Evolutionary conservation across 2,797 vertebrate species (phyloP).

Genomic region (Sphaeramia orbicularis): DNA sequence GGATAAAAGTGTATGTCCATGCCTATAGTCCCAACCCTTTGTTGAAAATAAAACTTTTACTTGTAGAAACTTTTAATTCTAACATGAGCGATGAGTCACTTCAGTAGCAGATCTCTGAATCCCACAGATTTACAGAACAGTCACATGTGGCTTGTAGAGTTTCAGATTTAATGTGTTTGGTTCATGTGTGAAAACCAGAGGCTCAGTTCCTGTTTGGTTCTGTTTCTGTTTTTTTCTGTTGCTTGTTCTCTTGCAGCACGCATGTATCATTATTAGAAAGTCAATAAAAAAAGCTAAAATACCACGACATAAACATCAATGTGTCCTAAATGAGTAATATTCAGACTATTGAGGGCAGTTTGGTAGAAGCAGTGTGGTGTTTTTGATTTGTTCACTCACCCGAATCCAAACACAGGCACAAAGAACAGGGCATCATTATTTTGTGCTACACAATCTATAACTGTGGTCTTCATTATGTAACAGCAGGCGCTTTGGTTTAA

Average conservation of each 20-base stretch:
- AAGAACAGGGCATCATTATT: constrained; percentile 13
- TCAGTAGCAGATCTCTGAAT: background rate
- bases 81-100: too few relatives aligned
- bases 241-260: too few relatives aligned
- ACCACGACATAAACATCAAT: too few relatives aligned
- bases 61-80: too few relatives aligned
- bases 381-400: background rate
- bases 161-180: background rate
- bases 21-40: too few relatives aligned
- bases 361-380: background rate
- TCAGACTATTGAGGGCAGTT: background rate
- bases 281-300: too few relatives aligned
- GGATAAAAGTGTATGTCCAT: too few relatives aligned
- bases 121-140: background rate
- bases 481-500: constrained; percentile 2
- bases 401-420: background rate
- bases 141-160: background rate
- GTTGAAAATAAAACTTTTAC: too few relatives aligned
- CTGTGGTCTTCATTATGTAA: constrained; percentile 15
- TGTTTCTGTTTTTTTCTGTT: too few relatives aligned
- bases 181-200: background rate
- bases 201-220: background rate
- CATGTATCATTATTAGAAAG: too few relatives aligned
- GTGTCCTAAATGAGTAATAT: background rate
- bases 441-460: background rate